These are phyloP conservation scores for Spisula solida DNA, from an alignment of 2,888 invertebrate species.

Conservation along the genomic window DNA sequence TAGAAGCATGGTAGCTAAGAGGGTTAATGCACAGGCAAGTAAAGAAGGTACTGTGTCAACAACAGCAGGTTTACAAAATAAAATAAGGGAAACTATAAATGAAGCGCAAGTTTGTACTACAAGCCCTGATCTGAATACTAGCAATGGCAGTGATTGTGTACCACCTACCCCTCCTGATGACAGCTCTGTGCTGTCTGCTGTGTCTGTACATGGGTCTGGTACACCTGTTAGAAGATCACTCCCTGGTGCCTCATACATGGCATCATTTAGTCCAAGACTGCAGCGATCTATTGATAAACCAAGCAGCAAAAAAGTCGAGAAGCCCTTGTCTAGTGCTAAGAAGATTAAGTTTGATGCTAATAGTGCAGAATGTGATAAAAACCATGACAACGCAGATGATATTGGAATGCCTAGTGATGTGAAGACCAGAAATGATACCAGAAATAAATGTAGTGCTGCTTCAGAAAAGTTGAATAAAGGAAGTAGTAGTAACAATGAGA, in stretches of 20 bases:
- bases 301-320: neutral
- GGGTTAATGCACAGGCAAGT: constrained; percentile 51
- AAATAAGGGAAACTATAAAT: neutral
- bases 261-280: constrained; percentile 64
- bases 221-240: constrained; percentile 46
- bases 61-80: constrained; percentile 44
- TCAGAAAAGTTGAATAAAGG: neutral
- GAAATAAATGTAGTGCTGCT: neutral
- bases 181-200: neutral
- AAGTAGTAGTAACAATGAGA: neutral
- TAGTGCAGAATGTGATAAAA: neutral
- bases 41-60: constrained; percentile 52
- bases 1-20: constrained; percentile 39
- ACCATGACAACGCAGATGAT: neutral
- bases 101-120: neutral
- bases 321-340: neutral
- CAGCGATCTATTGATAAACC: neutral
- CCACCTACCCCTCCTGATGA: constrained; percentile 85
- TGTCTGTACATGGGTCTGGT: constrained; percentile 16
- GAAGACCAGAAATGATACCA: neutral
- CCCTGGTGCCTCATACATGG: constrained; percentile 3
- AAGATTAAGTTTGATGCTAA: neutral
- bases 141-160: constrained; percentile 81
- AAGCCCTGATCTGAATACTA: constrained; percentile 56
- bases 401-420: neutral